Base-by-base conservation (phyloP, 1,140 invertebrate species). In the Zelostemma sp. region DNA sequence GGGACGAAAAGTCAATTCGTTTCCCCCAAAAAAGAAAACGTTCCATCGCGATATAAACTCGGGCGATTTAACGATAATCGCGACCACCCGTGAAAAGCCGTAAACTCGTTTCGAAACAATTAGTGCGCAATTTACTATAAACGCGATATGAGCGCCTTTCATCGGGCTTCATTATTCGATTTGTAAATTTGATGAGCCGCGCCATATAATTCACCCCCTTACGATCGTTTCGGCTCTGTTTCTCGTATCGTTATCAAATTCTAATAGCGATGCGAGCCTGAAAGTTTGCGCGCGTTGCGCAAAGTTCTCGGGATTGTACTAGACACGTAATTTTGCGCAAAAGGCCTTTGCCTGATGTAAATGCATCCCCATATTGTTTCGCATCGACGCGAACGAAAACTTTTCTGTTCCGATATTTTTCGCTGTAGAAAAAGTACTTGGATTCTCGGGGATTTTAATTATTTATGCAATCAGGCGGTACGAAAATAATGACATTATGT, bases 231-330 rank as follows among this genome's bases (percentile, higher is more conserved):
- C 40, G 14, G 14, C 40, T 15, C 15, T 15, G 15, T 41, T 41
- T 41, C 40, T 41, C 40, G 11, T 41, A 6, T 41, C 14, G 14
- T 41, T 41, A 41, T 41, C 14, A 41, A 41, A 41, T 41, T 41
- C 15, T 41, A 15, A 15, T 41, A 41, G n/a, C 40, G 15, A 41
- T 41, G 40, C 14, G 11, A 41, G 11, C 40, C 15, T 8, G n/a
- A 15, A 41, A 41, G 40, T 41, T 41, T 8, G 40, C 40, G 14
- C 6, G 40, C 12, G 14, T 38, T n/a, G 8, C 15, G 40, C 40
- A 15, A 41, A 41, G 40, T 41, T 41, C 12, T 12, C 15, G 14
- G 14, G 15, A 41, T 15, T 41, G 40, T 41, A 41, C 12, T 15
- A 14, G 12, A 15, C 1, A 41, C 1, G 15, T 41, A 41, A 41